These are phyloP conservation scores for Aphaenogaster ashmeadi DNA, from an alignment of 1,140 invertebrate species.

Conservation along the genomic window DNA sequence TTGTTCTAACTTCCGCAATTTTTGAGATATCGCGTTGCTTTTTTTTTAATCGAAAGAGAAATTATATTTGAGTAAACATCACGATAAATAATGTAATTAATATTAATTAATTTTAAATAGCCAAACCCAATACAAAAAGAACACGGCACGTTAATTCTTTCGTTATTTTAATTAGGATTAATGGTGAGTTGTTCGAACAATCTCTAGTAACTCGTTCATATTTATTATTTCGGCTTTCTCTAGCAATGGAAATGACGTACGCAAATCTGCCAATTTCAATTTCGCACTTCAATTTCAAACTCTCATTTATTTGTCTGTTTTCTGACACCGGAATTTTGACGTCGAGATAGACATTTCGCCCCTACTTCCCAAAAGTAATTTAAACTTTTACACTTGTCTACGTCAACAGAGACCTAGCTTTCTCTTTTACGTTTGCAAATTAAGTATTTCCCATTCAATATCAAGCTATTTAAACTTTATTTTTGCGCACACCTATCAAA, in stretches of 20 bases:
- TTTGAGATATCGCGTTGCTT: no score
- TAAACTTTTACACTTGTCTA: constrained; percentile 30
- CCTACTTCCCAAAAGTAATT: constrained; percentile 2
- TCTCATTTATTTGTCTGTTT: neutral
- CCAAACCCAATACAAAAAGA: neutral
- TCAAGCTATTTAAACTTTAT: neutral
- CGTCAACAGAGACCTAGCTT: neutral
- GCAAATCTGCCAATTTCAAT: constrained; percentile 28
- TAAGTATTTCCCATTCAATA: neutral
- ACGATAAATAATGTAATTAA: neutral
- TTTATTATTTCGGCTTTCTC: neutral
- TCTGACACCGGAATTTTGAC: constrained; percentile 24
- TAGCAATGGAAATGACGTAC: neutral
- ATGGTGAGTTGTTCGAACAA: neutral
- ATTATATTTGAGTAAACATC: neutral
- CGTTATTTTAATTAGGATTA: constrained; percentile 14
- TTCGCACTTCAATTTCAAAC: constrained; percentile 28
- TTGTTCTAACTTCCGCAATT: no score
- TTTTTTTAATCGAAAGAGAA: no score
- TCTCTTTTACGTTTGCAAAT: neutral
- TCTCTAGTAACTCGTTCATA: neutral
- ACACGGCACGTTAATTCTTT: neutral
- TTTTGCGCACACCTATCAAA: neutral
- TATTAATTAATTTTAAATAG: neutral
- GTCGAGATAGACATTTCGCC: constrained; percentile 4